These are phyloP conservation scores for Antitype chi DNA, from an alignment of 2,888 invertebrate species.

Conservation along the genomic window DNA sequence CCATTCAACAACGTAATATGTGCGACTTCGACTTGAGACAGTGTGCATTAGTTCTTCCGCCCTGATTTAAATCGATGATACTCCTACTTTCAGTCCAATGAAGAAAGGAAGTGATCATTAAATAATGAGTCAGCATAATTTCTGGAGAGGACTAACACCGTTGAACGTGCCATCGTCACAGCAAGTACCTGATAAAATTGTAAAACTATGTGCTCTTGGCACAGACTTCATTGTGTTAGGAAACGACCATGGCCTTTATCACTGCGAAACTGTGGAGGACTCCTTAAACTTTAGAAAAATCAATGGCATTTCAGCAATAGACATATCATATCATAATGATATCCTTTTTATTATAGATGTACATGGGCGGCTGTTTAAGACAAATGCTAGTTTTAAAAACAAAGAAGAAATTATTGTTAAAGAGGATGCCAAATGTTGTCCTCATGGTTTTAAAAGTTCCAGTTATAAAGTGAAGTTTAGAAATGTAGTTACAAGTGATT, in stretches of 20 bases:
- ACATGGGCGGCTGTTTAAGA: slow-evolving; percentile 91
- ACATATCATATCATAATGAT: slow-evolving; percentile 91
- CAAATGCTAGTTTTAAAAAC: slow-evolving; percentile 89
- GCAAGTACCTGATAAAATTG: slow-evolving; percentile 87
- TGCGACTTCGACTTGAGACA: slow-evolving; percentile 53
- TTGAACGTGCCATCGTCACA: slow-evolving; percentile 79
- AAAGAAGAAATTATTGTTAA: slow-evolving; percentile 91
- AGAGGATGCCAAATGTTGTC: slow-evolving; percentile 92
- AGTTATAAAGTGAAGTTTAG: slow-evolving; percentile 91
- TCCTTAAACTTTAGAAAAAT: slow-evolving; percentile 86
- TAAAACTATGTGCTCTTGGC: slow-evolving; percentile 84
- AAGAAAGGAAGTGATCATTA: slow-evolving; percentile 70
- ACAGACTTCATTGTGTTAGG: slow-evolving; percentile 85
- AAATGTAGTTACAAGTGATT: slow-evolving; percentile 91
- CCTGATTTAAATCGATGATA: slow-evolving; percentile 72
- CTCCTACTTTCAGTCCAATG: slow-evolving; percentile 71
- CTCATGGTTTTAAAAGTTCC: slow-evolving; percentile 92
- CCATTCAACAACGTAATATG: slow-evolving; percentile 41
- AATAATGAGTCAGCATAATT: slow-evolving; percentile 89
- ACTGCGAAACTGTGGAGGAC: slow-evolving; percentile 82
- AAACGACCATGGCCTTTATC: slow-evolving; percentile 87
- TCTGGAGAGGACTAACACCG: slow-evolving; percentile 86
- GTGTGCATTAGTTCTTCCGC: slow-evolving; percentile 64
- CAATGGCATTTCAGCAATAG: slow-evolving; percentile 90
- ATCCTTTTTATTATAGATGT: slow-evolving; percentile 91